A percentile compares a stretch with the other conserved stretches of the same genome.
phyloP scores from a whole-genome alignment of 1,140 invertebrate genomes.

The Eueides isabella region DNA sequence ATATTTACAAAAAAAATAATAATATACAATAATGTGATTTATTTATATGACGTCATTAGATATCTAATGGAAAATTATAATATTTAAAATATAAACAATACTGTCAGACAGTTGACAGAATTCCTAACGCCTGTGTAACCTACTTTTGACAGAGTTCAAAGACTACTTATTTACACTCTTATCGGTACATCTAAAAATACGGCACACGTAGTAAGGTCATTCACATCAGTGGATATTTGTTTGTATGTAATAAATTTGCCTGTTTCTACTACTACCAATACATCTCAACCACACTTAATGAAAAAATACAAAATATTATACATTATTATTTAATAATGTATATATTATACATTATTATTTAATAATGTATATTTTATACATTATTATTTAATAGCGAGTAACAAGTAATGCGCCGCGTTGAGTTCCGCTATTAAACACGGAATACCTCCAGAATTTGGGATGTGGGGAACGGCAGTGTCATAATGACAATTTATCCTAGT shows the following conservation, averaged over 20 bases:
- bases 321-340: no score
- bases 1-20: no score
- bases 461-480: no score
- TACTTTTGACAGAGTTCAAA: slow-evolving; percentile 6
- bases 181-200: slow-evolving; percentile 10
- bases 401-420: no score
- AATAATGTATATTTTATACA: no score
- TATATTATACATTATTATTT: no score
- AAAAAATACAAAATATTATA: no score
- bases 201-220: background rate
- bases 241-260: background rate
- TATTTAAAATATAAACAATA: background rate
- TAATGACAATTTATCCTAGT: no score
- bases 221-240: slow-evolving; percentile 3
- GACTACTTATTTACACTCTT: background rate
- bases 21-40: no score
- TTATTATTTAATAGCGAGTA: no score
- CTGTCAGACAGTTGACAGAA: background rate
- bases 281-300: background rate
- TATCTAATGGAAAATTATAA: background rate
- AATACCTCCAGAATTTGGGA: no score
- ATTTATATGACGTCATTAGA: background rate
- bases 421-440: no score
- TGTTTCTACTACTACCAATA: background rate
- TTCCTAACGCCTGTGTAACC: background rate